Evolutionary conservation across 2,888 invertebrate species (phyloP).

Genomic region (Dimorphilus gyrociliatus): DNA sequence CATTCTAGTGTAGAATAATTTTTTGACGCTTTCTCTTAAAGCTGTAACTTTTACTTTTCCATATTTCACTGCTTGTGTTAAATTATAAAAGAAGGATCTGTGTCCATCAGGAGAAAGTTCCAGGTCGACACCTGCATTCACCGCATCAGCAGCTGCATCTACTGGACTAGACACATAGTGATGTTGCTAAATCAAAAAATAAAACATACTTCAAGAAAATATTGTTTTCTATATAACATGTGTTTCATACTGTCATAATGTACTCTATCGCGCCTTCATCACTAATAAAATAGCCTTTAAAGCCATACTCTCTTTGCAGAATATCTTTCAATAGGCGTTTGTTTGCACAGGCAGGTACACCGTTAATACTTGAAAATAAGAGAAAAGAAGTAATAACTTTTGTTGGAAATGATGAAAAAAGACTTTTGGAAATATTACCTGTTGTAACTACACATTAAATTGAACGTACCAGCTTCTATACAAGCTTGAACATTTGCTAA

Average conservation of each 20-base stretch:
- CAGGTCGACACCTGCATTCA: conserved; percentile 13
- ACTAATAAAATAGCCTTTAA: conserved; percentile 14
- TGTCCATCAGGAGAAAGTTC: conserved; percentile 7
- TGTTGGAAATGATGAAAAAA: too few relatives aligned
- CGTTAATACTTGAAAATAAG: conserved; percentile 19
- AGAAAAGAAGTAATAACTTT: too few relatives aligned
- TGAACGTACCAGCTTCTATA: conserved; percentile 5
- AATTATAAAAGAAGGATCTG: conserved; percentile 2
- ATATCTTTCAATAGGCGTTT: conserved; percentile 11
- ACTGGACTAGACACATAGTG: conserved; percentile 7
- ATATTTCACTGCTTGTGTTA: conserved; percentile 9
- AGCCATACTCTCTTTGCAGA: conserved; percentile 10
- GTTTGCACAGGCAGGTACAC: conserved; percentile 16
- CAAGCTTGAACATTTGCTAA: conserved; percentile 4
- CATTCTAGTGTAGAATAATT: conserved; percentile 15
- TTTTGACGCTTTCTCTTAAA: conserved; percentile 9
- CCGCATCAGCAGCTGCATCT: conserved; percentile 10
- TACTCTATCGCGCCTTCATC: conserved; percentile 13
- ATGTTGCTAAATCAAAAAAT: conserved; percentile 9
- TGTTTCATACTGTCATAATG: conserved; percentile 8
- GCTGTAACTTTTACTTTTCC: conserved; percentile 6
- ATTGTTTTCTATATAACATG: too few relatives aligned
- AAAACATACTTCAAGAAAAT: too few relatives aligned
- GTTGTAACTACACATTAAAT: conserved; percentile 7
- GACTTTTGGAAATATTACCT: too few relatives aligned